phyloP scores from a whole-genome alignment of 1,140 invertebrate genomes.

The Trypoxylus dichotomus region DNA sequence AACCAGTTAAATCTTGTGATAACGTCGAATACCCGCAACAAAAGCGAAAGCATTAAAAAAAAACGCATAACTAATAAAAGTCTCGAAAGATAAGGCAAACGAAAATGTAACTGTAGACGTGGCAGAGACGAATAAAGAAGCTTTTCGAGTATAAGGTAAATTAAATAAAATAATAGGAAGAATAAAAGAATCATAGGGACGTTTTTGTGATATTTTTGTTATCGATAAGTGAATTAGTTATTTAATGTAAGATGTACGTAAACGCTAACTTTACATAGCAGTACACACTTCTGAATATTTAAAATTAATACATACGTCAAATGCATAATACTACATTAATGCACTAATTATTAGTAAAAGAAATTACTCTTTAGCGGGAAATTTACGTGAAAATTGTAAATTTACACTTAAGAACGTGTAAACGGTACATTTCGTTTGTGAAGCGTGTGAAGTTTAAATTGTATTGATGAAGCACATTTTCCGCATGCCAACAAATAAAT shows the following conservation, averaged over 20 bases:
- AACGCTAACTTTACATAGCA: too few species aligned
- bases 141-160: too few species aligned
- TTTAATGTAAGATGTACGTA: neutral
- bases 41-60: neutral
- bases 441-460: too few species aligned
- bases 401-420: too few species aligned
- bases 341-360: too few species aligned
- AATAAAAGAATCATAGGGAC: neutral
- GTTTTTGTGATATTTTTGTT: slow-evolving; percentile 21
- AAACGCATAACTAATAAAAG: neutral
- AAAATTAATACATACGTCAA: neutral
- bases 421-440: too few species aligned
- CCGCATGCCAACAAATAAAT: too few species aligned
- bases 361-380: too few species aligned
- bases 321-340: neutral
- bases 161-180: neutral
- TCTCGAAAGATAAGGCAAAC: neutral
- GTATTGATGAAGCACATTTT: too few species aligned
- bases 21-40: neutral
- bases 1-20: slow-evolving; percentile 19
- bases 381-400: too few species aligned
- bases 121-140: neutral
- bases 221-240: neutral
- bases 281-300: too few species aligned
- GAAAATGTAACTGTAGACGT: neutral